Evolutionary conservation across 2,888 invertebrate genomes (phyloP).

Genomic region (Alsophila aescularia): DNA sequence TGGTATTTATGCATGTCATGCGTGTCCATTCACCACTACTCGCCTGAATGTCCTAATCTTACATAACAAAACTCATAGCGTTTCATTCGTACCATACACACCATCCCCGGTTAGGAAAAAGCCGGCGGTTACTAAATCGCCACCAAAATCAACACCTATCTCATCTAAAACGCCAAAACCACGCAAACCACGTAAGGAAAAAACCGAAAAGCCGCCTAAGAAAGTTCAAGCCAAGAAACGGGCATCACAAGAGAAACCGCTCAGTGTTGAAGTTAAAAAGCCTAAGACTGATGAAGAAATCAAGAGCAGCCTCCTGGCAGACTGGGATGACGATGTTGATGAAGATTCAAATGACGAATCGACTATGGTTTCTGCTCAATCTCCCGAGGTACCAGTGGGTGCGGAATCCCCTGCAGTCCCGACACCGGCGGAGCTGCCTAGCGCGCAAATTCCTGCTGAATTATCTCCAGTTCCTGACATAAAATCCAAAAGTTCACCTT

Average conservation of each 20-base stretch:
- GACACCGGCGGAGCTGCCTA: slow-evolving; percentile 66
- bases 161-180: slow-evolving; percentile 59
- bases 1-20: slow-evolving; percentile 84
- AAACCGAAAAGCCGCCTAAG: slow-evolving; percentile 60
- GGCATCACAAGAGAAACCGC: slow-evolving; percentile 59
- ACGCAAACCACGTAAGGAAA: slow-evolving; percentile 66
- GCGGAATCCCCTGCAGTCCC: slow-evolving; percentile 70
- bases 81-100: slow-evolving; percentile 76
- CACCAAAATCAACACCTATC: slow-evolving; percentile 54
- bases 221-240: slow-evolving; percentile 70
- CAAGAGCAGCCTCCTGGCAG: slow-evolving; percentile 88
- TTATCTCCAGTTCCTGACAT: slow-evolving; percentile 52
- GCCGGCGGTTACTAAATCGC: slow-evolving; percentile 43
- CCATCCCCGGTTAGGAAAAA: slow-evolving; percentile 74
- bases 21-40: slow-evolving; percentile 87
- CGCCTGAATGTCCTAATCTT: slow-evolving; percentile 89
- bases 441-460: slow-evolving; percentile 54
- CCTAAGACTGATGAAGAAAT: slow-evolving; percentile 86
- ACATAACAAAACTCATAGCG: slow-evolving; percentile 89
- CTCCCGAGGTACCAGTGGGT: slow-evolving; percentile 66
- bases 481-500: slow-evolving; percentile 49
- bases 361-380: slow-evolving; percentile 54
- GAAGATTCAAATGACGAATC: slow-evolving; percentile 72
- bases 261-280: slow-evolving; percentile 69
- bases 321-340: slow-evolving; percentile 88